Evolutionary conservation across 1,140 invertebrate species (phyloP).

Genomic region (Scaptomyza graminum): DNA sequence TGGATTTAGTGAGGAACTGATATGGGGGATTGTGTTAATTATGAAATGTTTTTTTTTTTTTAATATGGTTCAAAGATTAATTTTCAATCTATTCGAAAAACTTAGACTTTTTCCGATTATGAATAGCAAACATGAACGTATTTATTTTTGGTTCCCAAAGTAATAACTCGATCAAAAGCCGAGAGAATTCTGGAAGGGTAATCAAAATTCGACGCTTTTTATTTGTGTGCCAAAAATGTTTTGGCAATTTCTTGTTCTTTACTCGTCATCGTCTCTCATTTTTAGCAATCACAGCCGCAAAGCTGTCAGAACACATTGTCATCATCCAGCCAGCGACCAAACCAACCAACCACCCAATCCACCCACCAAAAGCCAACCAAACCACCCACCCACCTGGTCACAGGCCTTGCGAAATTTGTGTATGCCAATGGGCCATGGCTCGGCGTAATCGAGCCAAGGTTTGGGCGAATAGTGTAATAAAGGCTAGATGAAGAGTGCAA

Average conservation of each 20-base stretch:
- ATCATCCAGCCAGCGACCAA: constrained; percentile 49
- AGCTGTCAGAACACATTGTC: constrained; percentile 79
- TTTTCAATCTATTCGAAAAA: too few species aligned
- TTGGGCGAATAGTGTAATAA: constrained; percentile 73
- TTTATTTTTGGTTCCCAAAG: too few species aligned
- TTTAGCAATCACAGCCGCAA: constrained; percentile 77
- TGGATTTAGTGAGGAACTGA: too few species aligned
- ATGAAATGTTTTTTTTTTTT: too few species aligned
- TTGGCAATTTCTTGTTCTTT: constrained; percentile 73
- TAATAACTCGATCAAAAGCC: neutral
- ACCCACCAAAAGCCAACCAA: constrained; percentile 44
- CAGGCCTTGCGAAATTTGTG: constrained; percentile 18
- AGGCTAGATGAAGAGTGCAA: constrained; percentile 62
- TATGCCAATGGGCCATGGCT: constrained; percentile 9
- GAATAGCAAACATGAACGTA: too few species aligned
- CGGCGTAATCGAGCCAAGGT: constrained; percentile 57
- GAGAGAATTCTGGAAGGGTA: neutral
- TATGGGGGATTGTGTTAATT: too few species aligned
- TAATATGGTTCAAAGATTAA: too few species aligned
- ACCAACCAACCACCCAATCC: constrained; percentile 14
- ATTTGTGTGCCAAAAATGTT: constrained; percentile 35
- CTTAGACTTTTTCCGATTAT: too few species aligned
- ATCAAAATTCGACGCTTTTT: neutral
- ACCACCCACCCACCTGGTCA: constrained; percentile 13
- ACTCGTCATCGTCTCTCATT: constrained; percentile 76